Conservation (phyloP, 2,888 invertebrate genomes). For the Agapostemon virescens region DNA sequence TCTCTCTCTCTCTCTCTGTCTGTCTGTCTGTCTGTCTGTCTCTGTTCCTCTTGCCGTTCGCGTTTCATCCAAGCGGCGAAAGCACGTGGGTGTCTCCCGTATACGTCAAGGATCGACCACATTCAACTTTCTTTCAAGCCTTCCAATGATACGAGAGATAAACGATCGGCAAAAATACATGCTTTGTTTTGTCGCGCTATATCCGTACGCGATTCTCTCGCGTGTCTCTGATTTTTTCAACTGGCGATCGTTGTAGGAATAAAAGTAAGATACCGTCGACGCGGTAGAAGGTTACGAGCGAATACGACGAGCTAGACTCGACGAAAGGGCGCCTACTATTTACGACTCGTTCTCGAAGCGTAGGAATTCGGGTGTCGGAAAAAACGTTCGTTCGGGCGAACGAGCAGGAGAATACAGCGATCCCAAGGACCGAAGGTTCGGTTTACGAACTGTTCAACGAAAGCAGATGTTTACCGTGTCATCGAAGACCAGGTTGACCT, state of each 20-base stretch:
- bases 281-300: not conserved
- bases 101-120: conserved; percentile 37
- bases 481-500: conserved; percentile 81
- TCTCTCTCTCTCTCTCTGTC: not conserved
- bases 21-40: not conserved
- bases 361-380: conserved; percentile 15
- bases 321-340: not conserved
- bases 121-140: conserved; percentile 41
- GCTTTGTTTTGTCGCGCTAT: not conserved
- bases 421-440: not conserved
- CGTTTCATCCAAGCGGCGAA: conserved; percentile 10
- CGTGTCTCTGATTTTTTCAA: not conserved
- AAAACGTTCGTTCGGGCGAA: not conserved
- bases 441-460: conserved; percentile 26
- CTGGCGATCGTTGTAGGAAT: not conserved
- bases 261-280: not conserved
- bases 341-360: not conserved
- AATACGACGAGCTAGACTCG: not conserved
- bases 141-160: conserved; percentile 46
- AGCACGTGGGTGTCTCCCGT: conserved; percentile 41
- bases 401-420: not conserved
- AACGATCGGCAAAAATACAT: conserved; percentile 38
- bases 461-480: conserved; percentile 78
- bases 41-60: not conserved
- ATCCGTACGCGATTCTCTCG: conserved; percentile 1